A percentile compares a stretch with the other conserved stretches of the same genome.
Conservation (phyloP, 2,113 vertebrate species). For the Vireo altiloquus region DNA sequence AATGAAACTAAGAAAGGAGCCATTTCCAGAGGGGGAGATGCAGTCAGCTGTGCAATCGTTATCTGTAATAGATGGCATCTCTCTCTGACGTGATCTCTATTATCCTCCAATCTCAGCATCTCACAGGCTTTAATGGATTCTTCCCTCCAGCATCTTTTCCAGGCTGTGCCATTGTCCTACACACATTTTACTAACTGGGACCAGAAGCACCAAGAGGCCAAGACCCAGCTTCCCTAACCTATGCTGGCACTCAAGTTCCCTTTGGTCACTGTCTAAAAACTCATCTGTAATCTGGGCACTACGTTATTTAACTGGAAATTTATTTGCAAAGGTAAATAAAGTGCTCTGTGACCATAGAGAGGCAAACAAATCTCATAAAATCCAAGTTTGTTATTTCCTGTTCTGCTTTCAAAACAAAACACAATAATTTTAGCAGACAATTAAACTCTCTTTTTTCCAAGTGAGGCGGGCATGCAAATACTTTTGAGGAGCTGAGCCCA, state of each 20-base stretch:
- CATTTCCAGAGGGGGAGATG: conserved; percentile 45
- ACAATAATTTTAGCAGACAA: conserved; percentile 59
- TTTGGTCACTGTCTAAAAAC: background rate
- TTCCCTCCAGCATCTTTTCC: background rate
- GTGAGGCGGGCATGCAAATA: conserved; percentile 40
- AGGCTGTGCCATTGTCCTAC: background rate
- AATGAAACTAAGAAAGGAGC: conserved; percentile 61
- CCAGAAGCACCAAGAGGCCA: background rate
- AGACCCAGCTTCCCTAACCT: background rate
- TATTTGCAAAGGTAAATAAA: background rate
- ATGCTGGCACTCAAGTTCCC: background rate
- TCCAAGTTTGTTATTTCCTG: conserved; percentile 56
- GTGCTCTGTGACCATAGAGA: conserved; percentile 18
- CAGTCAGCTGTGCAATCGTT: conserved; percentile 41
- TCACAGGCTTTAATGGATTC: conserved; percentile 17
- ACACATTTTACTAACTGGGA: background rate
- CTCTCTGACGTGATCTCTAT: conserved; percentile 28
- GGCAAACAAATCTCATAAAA: conserved; percentile 46
- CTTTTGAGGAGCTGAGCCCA: conserved; percentile 55
- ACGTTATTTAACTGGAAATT: background rate
- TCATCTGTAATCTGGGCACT: background rate
- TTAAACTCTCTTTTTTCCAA: conserved; percentile 51
- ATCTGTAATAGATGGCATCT: conserved; percentile 52
- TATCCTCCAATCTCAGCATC: conserved; percentile 38
- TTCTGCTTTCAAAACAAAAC: conserved; percentile 61